Base-by-base conservation (phyloP, 2,113 vertebrate species). In the Gila orcuttii region DNA sequence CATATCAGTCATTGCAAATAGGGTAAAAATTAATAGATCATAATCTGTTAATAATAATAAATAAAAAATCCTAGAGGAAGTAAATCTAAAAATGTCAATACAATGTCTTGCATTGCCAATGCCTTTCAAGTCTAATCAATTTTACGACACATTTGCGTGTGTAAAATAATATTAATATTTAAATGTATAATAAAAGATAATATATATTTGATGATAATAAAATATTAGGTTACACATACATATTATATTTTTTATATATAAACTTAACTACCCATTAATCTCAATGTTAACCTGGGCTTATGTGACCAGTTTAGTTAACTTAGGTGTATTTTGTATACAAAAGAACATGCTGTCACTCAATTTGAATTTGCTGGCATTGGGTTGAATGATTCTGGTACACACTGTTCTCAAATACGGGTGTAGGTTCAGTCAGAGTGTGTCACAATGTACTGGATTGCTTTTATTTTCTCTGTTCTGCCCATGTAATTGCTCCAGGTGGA, bases 401-500 rank as follows among this genome's bases (percentile, higher is more conserved):
- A 0, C 21, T 68, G 57, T 81, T 86, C 78, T 10, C 13, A 68
- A 71, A 33, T 19, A 57, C 45, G 52, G 71, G 73, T 83, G 57
- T 77, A 66, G 60, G 82, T 64, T 66, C 33, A 60, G 60, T 33
- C 10, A 39, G 23, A 21, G 4, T 42, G 45, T 59, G 21, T 39
- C 68, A 39, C 50, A 66, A n/a, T 11, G 57, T 50, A 42, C 68
- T 42, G 25, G 12, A 31, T 21, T 21, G 57, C 31, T 42, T 60
- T 6, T 21, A 55, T 64, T 71, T 62, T 11, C 23, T 79, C 59
- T 39, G 33, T 45, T 78, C 66, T 57, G 11, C 80, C 62, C 60
- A 59, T 81, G 77, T 77, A 9, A 39, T 25, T 71, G 25, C 25
- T 74, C 83, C 42, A 87, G 50, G 33, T 39, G 75, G 60, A 80